These are phyloP conservation scores for Rhabdomys pumilio DNA, from an alignment of 2,797 vertebrate genomes.

Conservation along the genomic window DNA sequence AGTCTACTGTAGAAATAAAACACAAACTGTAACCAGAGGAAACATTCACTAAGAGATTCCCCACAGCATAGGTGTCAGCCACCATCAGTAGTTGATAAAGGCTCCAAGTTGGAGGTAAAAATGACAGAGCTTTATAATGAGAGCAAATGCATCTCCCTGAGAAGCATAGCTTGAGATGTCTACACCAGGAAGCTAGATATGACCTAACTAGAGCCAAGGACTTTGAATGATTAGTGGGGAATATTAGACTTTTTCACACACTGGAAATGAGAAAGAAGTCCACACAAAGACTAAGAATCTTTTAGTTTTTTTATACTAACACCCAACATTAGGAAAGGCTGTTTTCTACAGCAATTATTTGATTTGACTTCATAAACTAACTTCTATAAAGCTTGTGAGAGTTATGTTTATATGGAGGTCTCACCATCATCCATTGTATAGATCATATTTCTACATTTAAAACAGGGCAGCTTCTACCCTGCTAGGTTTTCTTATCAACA, in stretches of 20 bases:
- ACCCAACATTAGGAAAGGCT: not conserved
- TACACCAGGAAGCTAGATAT: not conserved
- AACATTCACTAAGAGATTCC: not conserved
- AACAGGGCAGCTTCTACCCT: not conserved
- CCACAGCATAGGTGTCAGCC: not conserved
- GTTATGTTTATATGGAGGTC: not conserved
- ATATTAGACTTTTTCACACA: not conserved
- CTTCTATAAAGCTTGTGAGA: not conserved
- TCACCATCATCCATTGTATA: not conserved
- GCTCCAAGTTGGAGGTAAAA: not conserved
- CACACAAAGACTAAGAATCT: not conserved
- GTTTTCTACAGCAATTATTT: not conserved
- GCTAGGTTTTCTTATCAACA: not conserved
- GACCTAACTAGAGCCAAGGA: not conserved
- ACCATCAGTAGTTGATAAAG: not conserved
- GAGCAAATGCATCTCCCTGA: not conserved
- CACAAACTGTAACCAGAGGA: not conserved
- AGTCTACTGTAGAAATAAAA: not conserved
- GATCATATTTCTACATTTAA: not conserved
- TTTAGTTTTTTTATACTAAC: not conserved
- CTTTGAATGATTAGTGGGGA: not conserved
- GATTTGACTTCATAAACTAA: not conserved
- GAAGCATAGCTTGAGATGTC: rapidly evolving
- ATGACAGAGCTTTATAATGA: not conserved
- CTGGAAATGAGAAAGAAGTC: not conserved